Conservation (phyloP, 2,888 invertebrate genomes). For the Calliscelio sp. region DNA sequence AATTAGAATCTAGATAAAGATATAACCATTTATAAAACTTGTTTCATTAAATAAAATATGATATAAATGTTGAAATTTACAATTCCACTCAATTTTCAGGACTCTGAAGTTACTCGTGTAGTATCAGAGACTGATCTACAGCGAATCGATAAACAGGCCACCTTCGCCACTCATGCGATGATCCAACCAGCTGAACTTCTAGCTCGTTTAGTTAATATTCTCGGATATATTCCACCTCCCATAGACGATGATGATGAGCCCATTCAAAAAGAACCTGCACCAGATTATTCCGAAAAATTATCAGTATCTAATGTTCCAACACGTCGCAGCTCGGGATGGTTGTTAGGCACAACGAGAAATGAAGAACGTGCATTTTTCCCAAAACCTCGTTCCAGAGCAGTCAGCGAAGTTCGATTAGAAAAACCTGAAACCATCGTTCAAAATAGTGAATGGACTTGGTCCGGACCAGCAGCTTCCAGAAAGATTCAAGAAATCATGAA, state of each 20-base stretch:
- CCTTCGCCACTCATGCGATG: constrained; percentile 90
- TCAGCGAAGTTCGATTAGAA: constrained; percentile 87
- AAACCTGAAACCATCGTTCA: constrained; percentile 83
- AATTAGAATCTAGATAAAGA: too few relatives aligned
- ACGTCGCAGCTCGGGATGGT: constrained; percentile 85
- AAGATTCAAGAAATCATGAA: constrained; percentile 87
- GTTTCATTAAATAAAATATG: too few relatives aligned
- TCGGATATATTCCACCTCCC: constrained; percentile 87
- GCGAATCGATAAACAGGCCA: constrained; percentile 92
- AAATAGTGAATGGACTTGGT: constrained; percentile 89
- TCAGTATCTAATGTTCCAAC: constrained; percentile 90
- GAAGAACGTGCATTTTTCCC: constrained; percentile 85
- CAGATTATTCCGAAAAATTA: constrained; percentile 91
- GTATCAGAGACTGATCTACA: constrained; percentile 93
- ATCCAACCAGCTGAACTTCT: constrained; percentile 92
- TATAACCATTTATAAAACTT: too few relatives aligned
- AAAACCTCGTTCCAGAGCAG: constrained; percentile 87
- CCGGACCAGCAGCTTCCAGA: constrained; percentile 88
- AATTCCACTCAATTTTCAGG: constrained; percentile 76
- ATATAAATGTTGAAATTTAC: too few relatives aligned
- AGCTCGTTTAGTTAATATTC: constrained; percentile 91
- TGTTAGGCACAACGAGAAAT: constrained; percentile 85
- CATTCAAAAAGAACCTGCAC: constrained; percentile 86
- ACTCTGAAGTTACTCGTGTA: constrained; percentile 87
- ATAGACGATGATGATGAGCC: constrained; percentile 79